Conservation (phyloP, 2,888 invertebrate genomes). For the Latheticus oryzae region DNA sequence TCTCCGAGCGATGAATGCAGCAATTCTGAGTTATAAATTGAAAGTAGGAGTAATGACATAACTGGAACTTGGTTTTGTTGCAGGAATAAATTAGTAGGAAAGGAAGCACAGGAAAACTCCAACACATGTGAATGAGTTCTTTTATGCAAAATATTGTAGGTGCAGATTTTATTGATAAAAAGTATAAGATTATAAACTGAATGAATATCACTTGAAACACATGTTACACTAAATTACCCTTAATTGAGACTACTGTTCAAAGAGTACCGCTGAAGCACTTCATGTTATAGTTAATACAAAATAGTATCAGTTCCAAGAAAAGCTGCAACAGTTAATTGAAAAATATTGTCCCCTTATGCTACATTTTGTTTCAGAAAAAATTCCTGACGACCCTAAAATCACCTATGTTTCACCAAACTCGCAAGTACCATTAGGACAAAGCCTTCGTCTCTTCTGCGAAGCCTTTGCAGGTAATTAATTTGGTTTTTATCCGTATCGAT, state of each 20-base stretch:
- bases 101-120: too few relatives aligned
- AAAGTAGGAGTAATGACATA: too few relatives aligned
- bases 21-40: conserved; percentile 15
- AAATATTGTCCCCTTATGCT: not conserved
- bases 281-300: conserved; percentile 16
- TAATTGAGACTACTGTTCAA: conserved; percentile 16
- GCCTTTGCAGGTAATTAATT: conserved; percentile 77
- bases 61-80: too few relatives aligned
- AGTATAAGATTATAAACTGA: too few relatives aligned
- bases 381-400: conserved; percentile 72
- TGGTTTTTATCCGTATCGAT: not conserved
- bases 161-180: too few relatives aligned
- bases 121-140: too few relatives aligned
- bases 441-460: conserved; percentile 80
- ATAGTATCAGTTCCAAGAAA: conserved; percentile 14
- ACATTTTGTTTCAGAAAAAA: conserved; percentile 69
- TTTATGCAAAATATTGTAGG: too few relatives aligned
- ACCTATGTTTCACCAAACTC: conserved; percentile 75
- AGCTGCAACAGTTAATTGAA: not conserved
- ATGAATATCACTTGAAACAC: too few relatives aligned
- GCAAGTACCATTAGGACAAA: conserved; percentile 73
- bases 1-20: conserved; percentile 14
- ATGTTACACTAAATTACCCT: conserved; percentile 27
- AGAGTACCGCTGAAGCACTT: conserved; percentile 4
- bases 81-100: too few relatives aligned